Base-by-base conservation (phyloP, 2,888 invertebrate genomes). In the Pterostichus madidus region DNA sequence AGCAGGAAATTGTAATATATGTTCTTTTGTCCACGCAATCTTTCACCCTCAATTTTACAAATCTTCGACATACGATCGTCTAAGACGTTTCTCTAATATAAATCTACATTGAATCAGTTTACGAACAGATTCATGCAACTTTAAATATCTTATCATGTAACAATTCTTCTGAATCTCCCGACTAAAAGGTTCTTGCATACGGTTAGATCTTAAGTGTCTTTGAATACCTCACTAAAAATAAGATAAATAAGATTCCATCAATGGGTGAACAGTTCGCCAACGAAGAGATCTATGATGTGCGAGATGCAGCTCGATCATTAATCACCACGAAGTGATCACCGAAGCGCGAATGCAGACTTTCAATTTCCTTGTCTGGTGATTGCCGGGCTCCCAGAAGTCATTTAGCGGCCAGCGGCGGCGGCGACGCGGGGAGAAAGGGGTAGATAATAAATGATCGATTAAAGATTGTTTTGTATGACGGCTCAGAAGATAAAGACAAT, bases 281-380 rank as follows among this genome's bases (percentile, higher is more conserved):
- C 17, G 13, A 17, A 17, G 24, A 13, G 73, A 73, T 73, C 46
- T 73, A 73, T 31, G 73, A 73, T 73, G 39, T 44, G 68, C 68
- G n/a, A 39, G 73, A 44, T 46, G 17, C 44, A 44, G 35, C 15
- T 46, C 11, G 73, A 46, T 46, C 73, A 73, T 73, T 73, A 73
- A 73, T 73, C 73, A 73, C 31, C 15, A n/a, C 4, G 44, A 73
- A 73, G 73, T 73, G 73, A 73, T 73, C 73, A 73, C n/a, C 73
- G 73, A 17, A 49, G 73, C 73, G 49, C 44, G 73, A 46, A 73
- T 44, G 17, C 73, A 49, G 73, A 73, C 73, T 73, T 73, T 73
- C 73, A 73, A 73, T 73, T 73, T 73, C 73, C 73, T 73, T 49
- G 44, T 73, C 73, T 31, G 44, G 13, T 13, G 44, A 24, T 17